Base-by-base conservation (phyloP, 2,113 vertebrate species). In the Oncorhynchus masou region DNA sequence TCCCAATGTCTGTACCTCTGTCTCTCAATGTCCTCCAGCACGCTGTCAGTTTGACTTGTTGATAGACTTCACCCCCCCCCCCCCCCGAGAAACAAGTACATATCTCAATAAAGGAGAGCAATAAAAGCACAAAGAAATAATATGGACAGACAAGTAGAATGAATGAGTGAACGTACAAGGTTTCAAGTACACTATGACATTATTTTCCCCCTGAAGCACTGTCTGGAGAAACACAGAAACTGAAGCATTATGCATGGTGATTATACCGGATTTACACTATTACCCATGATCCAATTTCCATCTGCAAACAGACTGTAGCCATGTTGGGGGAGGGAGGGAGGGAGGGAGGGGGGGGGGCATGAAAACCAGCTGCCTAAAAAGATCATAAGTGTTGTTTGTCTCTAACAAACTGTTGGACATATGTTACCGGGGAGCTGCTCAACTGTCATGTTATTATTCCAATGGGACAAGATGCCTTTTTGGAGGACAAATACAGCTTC, bases 371-470 rank as follows among this genome's bases (percentile, higher is more conserved):
- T 19, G 29, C 45, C 13, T 22, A 3, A 11, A 11, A 70, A 69
- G 64, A 84, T 79, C 74, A 71, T 79, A 48, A 57, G 69, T 62
- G 49, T 65, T 65, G 62, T 66, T 65, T 65, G 62, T 60, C 73
- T 48, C 27, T 25, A 72, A 31, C 66, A 78, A 82, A 78, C 70
- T 75, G 73, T 70, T 76, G 67, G 51, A 59, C 78, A 78, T 77
- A 73, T 68, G 80, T 69, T 79, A 31, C 65, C 76, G 57, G 71
- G 68, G 68, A 62, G 74, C 39, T 45, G 19, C 15, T 54, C 69
- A 79, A 85, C 79, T 78, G 67, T 79, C 70, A 72, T 51, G 22
- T 79, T 81, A 74, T 81, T 75, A 74, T 81, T 75, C 82, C 82
- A 71, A 51, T 54, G 79, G 70, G 66, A 80, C 60, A 31, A 59